A percentile compares a stretch with the other conserved stretches of the same genome.
These are phyloP conservation scores for Trissonchulus sp. DNA, from an alignment of 2,888 invertebrate species.

Conservation along the genomic window DNA sequence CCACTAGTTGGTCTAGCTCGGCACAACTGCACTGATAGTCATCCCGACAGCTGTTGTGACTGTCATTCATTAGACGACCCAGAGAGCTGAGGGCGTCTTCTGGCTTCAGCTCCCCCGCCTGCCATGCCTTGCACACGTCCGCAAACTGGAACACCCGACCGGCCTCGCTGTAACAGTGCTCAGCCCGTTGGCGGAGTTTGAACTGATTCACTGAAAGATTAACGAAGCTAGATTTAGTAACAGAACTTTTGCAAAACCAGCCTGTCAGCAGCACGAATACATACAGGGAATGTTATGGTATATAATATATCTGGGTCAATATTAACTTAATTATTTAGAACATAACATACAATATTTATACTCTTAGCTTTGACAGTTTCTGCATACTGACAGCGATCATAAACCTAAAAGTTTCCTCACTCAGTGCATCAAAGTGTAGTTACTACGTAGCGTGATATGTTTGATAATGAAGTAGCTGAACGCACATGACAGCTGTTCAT, in stretches of 20 bases:
- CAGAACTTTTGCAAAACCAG: not conserved
- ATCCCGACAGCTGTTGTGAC: constrained; percentile 75
- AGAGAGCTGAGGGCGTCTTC: constrained; percentile 33
- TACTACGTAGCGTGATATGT: too few species aligned
- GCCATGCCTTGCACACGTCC: constrained; percentile 58
- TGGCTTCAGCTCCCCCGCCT: constrained; percentile 29
- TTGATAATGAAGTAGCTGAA: too few species aligned
- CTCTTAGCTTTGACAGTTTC: too few species aligned
- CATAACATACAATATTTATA: too few species aligned
- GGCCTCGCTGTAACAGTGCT: constrained; percentile 78
- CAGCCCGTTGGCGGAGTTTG: constrained; percentile 74
- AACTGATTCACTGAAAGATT: constrained; percentile 49
- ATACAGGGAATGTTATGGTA: too few species aligned
- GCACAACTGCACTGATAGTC: constrained; percentile 89
- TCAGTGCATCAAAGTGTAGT: too few species aligned
- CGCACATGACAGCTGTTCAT: too few species aligned
- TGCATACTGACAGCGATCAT: too few species aligned
- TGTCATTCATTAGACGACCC: constrained; percentile 76
- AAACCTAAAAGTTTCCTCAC: too few species aligned
- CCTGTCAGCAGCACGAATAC: constrained; percentile 69
- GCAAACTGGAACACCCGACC: constrained; percentile 72
- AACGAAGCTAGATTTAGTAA: too few species aligned
- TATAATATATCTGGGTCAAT: too few species aligned
- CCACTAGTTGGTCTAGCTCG: constrained; percentile 73
- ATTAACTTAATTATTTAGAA: too few species aligned